Percentiles rank a stretch among this genome's conserved stretches.
Evolutionary conservation across 53 echinoderm and acorn worm genomes (phyloP).

Genomic region (Patiria pectinifera): DNA sequence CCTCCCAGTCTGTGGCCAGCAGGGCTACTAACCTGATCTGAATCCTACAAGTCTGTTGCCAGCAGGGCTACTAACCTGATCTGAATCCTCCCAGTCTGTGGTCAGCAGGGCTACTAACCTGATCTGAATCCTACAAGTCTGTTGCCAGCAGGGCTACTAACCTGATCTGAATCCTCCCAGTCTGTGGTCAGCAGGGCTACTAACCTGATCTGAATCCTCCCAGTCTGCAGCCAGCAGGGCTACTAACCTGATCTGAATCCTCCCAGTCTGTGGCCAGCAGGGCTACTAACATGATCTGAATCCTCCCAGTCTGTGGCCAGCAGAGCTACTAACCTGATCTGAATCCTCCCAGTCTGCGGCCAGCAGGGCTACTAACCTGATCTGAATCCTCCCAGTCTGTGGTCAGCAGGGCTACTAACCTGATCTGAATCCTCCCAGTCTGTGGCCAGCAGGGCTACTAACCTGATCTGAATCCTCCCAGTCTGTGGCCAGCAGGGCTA

Average conservation of each 20-base stretch:
- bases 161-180: no score
- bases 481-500: background rate
- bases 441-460: background rate
- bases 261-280: background rate
- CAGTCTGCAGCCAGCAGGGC: background rate
- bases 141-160: no score
- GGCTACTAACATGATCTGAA: background rate
- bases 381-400: background rate
- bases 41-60: no score
- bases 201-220: background rate
- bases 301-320: no score
- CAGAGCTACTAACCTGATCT: background rate
- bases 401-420: background rate
- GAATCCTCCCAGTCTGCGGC: no score
- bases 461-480: background rate
- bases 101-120: background rate
- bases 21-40: background rate
- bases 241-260: background rate
- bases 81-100: background rate
- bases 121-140: background rate
- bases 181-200: no score
- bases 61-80: background rate
- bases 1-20: no score
- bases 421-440: background rate
- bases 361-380: background rate